A percentile compares a stretch with the other conserved stretches of the same genome.
Evolutionary conservation across 1,140 invertebrate species (phyloP).

Genomic region (Drosophila biarmipes): DNA sequence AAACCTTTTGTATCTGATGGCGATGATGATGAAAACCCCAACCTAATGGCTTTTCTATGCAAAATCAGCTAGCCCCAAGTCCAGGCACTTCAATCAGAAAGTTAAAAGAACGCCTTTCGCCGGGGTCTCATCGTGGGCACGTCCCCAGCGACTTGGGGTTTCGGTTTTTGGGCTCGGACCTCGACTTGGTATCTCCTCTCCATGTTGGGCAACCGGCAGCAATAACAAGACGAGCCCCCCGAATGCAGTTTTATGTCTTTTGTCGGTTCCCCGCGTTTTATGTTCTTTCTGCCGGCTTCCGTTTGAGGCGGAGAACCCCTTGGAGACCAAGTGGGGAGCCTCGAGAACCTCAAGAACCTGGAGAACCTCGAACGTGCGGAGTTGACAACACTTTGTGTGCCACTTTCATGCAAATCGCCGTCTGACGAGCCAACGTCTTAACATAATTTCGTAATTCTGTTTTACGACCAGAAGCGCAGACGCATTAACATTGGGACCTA

Average conservation of each 20-base stretch:
- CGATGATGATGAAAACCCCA: slow-evolving; percentile 47
- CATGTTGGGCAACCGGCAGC: slow-evolving; percentile 65
- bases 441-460: slow-evolving; percentile 71
- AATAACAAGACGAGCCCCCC: slow-evolving; percentile 30
- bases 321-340: background rate
- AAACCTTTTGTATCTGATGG: slow-evolving; percentile 57
- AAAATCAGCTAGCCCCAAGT: slow-evolving; percentile 50
- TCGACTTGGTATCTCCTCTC: slow-evolving; percentile 26
- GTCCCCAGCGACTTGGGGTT: slow-evolving; percentile 24
- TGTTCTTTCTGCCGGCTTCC: slow-evolving; percentile 66
- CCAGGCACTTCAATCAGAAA: slow-evolving; percentile 75
- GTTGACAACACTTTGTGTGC: slow-evolving; percentile 67
- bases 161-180: slow-evolving; percentile 13
- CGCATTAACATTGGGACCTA: slow-evolving; percentile 35
- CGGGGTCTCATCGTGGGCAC: slow-evolving; percentile 15
- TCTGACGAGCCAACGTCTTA: slow-evolving; percentile 55
- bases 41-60: slow-evolving; percentile 77
- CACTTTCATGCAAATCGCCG: slow-evolving; percentile 78
- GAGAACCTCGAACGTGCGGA: slow-evolving; percentile 40
- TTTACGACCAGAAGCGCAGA: slow-evolving; percentile 27
- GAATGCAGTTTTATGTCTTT: slow-evolving; percentile 51
- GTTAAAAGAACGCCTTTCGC: slow-evolving; percentile 60
- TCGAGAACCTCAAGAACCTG: background rate
- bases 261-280: slow-evolving; percentile 30
- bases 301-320: slow-evolving; percentile 28